Evolutionary conservation across 2,113 vertebrate species (phyloP).

Genomic region (Misgurnus anguillicaudatus): DNA sequence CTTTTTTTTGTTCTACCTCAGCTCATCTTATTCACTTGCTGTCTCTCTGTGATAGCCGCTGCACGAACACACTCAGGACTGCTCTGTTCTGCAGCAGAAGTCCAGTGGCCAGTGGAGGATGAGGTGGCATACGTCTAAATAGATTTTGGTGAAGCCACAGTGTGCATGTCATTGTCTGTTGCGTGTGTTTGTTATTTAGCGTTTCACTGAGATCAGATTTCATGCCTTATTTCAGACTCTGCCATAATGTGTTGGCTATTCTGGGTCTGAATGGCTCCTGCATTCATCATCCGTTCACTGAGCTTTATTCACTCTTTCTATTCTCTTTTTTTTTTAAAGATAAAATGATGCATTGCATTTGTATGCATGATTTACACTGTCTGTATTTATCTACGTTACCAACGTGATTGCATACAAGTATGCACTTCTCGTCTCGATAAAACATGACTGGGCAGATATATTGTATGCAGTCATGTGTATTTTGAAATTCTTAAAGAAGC

Average conservation of each 20-base stretch:
- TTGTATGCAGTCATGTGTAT: not conserved
- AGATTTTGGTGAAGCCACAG: constrained; percentile 27
- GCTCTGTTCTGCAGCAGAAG: constrained; percentile 2
- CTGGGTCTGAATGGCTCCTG: constrained; percentile 60
- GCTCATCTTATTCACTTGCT: constrained; percentile 12
- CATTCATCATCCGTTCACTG: not conserved
- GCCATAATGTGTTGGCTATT: constrained; percentile 75
- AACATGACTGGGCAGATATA: constrained; percentile 7
- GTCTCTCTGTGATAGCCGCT: not conserved
- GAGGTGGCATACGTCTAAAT: constrained; percentile 10
- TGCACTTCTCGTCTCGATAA: not conserved
- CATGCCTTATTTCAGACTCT: constrained; percentile 73
- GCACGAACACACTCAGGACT: not conserved
- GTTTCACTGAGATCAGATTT: constrained; percentile 72
- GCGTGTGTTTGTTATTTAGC: constrained; percentile 65
- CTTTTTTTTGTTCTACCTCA: constrained; percentile 41
- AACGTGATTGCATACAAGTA: not conserved
- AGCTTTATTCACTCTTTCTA: not conserved
- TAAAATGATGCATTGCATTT: not conserved
- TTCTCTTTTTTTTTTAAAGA: not conserved
- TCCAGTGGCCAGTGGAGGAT: not conserved
- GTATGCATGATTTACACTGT: not conserved
- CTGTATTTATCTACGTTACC: not conserved
- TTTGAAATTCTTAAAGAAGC: too few relatives aligned
- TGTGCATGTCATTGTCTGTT: not conserved